phyloP scores from a whole-genome alignment of 2,888 invertebrate genomes.

The Argynnis bischoffii region DNA sequence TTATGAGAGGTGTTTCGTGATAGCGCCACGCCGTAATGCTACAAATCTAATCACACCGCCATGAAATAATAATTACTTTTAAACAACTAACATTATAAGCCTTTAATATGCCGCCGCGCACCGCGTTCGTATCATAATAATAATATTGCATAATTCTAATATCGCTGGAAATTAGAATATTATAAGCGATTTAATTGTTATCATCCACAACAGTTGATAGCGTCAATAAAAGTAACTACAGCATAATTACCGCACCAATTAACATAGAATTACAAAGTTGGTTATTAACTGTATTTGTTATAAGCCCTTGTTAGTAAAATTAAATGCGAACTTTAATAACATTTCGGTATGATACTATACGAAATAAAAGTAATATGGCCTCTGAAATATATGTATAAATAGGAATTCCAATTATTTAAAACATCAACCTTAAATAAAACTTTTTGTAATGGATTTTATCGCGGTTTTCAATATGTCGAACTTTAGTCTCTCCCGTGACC shows the following conservation, averaged over 20 bases:
- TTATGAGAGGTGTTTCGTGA: constrained; percentile 31
- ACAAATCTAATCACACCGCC: constrained; percentile 37
- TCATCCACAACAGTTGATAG: constrained; percentile 56
- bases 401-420: background rate
- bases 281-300: constrained; percentile 48
- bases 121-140: constrained; percentile 32
- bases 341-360: constrained; percentile 36
- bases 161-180: constrained; percentile 55
- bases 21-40: constrained; percentile 31
- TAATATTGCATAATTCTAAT: constrained; percentile 33
- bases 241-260: constrained; percentile 51
- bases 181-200: constrained; percentile 60
- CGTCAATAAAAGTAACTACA: constrained; percentile 55
- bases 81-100: constrained; percentile 40
- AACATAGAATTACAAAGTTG: constrained; percentile 57
- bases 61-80: constrained; percentile 41
- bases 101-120: constrained; percentile 34
- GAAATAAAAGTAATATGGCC: constrained; percentile 29
- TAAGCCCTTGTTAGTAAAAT: constrained; percentile 45
- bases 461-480: too few relatives aligned
- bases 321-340: constrained; percentile 44
- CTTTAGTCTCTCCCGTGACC: too few relatives aligned
- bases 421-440: too few relatives aligned
- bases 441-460: too few relatives aligned
- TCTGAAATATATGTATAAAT: constrained; percentile 4